These are phyloP conservation scores for Polymixis lichenea DNA, from an alignment of 2,888 invertebrate species.

Conservation along the genomic window DNA sequence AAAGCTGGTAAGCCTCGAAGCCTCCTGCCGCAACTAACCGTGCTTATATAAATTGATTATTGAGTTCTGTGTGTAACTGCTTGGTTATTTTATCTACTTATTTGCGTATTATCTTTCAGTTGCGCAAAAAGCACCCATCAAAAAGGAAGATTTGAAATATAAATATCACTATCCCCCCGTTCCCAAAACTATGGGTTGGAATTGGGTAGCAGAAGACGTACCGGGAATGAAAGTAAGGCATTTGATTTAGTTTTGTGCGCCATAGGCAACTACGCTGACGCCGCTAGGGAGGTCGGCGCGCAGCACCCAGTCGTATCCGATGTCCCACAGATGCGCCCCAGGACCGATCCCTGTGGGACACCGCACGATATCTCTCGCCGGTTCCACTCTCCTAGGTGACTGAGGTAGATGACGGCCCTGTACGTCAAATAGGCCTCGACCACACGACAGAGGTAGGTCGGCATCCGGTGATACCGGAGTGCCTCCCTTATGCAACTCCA, in stretches of 20 bases:
- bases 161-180: slow-evolving; percentile 84
- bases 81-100: not conserved
- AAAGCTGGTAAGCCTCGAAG: slow-evolving; percentile 74
- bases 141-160: slow-evolving; percentile 75
- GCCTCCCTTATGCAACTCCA: no score
- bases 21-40: slow-evolving; percentile 70
- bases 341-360: no score
- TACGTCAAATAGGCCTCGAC: no score
- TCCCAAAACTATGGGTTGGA: slow-evolving; percentile 87
- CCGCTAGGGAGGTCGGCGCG: no score
- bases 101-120: slow-evolving; percentile 67
- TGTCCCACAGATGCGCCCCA: no score
- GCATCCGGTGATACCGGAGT: no score
- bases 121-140: slow-evolving; percentile 57
- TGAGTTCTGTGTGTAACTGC: slow-evolving; percentile 2
- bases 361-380: no score
- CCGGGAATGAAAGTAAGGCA: slow-evolving; percentile 84
- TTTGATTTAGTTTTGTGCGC: not conserved
- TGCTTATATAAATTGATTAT: slow-evolving; percentile 58
- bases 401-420: no score
- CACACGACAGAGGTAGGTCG: no score
- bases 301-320: no score
- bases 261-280: no score
- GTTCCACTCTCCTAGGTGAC: no score
- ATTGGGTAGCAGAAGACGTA: slow-evolving; percentile 86